Evolutionary conservation across 2,888 invertebrate genomes (phyloP).

Genomic region (Panopea generosa): DNA sequence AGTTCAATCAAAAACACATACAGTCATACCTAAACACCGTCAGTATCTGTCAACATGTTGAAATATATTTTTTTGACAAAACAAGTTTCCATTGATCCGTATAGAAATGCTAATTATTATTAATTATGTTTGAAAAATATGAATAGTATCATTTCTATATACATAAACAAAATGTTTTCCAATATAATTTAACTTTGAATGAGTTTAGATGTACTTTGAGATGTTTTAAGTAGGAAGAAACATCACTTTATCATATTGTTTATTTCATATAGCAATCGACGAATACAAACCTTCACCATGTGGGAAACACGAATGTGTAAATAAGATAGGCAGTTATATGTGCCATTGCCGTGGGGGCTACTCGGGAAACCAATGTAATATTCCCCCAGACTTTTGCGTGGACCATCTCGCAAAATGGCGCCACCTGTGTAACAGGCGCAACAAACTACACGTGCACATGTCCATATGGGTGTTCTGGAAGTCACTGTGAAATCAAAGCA

Average conservation of each 20-base stretch:
- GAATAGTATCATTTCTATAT: no score
- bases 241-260: not conserved
- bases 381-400: slow-evolving; percentile 34
- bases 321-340: slow-evolving; percentile 20
- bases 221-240: no score
- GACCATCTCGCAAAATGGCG: slow-evolving; percentile 21
- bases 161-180: no score
- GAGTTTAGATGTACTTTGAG: no score
- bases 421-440: slow-evolving; percentile 22
- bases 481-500: slow-evolving; percentile 33
- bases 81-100: no score
- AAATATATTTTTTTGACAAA: no score
- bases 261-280: slow-evolving; percentile 19
- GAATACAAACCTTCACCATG: slow-evolving; percentile 36
- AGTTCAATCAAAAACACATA: no score
- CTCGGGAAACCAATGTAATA: slow-evolving; percentile 36
- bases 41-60: no score
- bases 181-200: no score
- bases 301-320: slow-evolving; percentile 29
- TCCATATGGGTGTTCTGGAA: slow-evolving; percentile 31
- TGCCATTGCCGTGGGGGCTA: slow-evolving; percentile 37
- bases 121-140: no score
- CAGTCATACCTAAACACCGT: no score
- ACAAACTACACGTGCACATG: slow-evolving; percentile 49
- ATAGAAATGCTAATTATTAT: no score